Evolutionary conservation across 2,888 invertebrate species (phyloP).

Genomic region (Orchestes rusci): DNA sequence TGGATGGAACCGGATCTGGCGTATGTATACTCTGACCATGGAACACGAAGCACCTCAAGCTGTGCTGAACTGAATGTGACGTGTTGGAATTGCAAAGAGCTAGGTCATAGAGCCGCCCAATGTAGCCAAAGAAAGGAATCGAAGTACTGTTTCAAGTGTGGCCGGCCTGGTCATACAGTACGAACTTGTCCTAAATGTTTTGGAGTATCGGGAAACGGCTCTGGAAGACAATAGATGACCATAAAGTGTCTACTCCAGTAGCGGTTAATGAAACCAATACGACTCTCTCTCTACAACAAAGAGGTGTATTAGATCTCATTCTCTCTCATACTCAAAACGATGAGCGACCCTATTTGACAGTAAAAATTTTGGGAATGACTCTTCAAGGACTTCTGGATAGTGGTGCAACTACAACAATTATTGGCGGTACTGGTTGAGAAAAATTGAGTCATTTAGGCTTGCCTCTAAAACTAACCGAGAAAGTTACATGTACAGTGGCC

Average conservation of each 20-base stretch:
- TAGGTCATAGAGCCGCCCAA: slow-evolving; percentile 4
- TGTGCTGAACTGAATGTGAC: neutral
- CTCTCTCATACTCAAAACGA: slow-evolving; percentile 7
- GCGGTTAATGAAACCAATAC: neutral
- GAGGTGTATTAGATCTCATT: slow-evolving; percentile 1
- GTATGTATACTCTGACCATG: neutral
- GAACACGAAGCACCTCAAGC: neutral
- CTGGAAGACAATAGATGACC: neutral
- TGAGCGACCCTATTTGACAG: slow-evolving; percentile 10
- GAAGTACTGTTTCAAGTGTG: slow-evolving; percentile 3
- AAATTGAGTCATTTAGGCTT: neutral
- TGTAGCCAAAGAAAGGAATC: neutral
- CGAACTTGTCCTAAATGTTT: slow-evolving; percentile 5
- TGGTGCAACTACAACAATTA: neutral
- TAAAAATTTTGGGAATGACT: slow-evolving; percentile 1
- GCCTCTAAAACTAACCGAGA: neutral
- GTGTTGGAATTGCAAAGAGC: neutral
- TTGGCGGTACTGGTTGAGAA: slow-evolving; percentile 1
- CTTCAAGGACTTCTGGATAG: slow-evolving; percentile 2
- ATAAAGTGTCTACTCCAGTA: neutral
- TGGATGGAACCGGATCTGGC: neutral
- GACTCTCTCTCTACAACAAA: neutral
- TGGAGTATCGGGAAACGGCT: neutral
- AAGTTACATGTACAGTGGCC: slow-evolving; percentile 2
- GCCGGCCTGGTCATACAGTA: slow-evolving; percentile 1